phyloP scores from a whole-genome alignment of 2,888 invertebrate genomes.

The Drosophila differens region DNA sequence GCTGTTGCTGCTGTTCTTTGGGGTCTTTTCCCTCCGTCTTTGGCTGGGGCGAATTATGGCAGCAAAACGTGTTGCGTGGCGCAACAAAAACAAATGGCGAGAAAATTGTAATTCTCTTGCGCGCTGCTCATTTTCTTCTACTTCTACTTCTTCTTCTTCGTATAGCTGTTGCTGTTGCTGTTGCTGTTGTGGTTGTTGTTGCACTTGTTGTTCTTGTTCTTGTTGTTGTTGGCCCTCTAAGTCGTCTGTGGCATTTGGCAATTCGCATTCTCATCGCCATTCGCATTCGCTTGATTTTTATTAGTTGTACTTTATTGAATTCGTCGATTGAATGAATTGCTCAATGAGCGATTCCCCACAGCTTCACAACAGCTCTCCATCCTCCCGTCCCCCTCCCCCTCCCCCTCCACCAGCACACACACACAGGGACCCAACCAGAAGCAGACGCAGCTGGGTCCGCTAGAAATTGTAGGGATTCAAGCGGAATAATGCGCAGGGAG shows the following conservation, averaged over 20 bases:
- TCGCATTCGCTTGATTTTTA: slow-evolving; percentile 71
- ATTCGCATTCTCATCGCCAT: slow-evolving; percentile 58
- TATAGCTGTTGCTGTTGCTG: neutral
- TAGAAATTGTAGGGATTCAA: slow-evolving; percentile 35
- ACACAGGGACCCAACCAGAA: neutral
- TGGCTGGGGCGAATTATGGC: slow-evolving; percentile 62
- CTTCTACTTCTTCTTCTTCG: neutral
- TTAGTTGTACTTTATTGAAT: slow-evolving; percentile 80
- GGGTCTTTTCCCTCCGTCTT: slow-evolving; percentile 23
- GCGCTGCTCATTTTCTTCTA: slow-evolving; percentile 46
- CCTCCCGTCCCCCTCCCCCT: too few species aligned
- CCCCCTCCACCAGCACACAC: neutral
- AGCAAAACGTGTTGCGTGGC: slow-evolving; percentile 63
- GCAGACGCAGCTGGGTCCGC: slow-evolving; percentile 15
- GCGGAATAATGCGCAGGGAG: slow-evolving; percentile 25
- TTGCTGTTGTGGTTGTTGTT: neutral
- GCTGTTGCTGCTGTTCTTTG: slow-evolving; percentile 25
- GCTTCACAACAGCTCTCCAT: too few species aligned
- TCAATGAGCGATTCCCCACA: slow-evolving; percentile 65
- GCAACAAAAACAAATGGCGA: slow-evolving; percentile 71
- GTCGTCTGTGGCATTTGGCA: slow-evolving; percentile 27
- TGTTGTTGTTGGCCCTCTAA: slow-evolving; percentile 8
- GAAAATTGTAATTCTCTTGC: slow-evolving; percentile 78
- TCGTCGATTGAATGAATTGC: slow-evolving; percentile 78
- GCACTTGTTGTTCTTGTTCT: neutral